Evolutionary conservation across 2,113 vertebrate genomes (phyloP).

Genomic region (Chaetorhynchus papuensis): DNA sequence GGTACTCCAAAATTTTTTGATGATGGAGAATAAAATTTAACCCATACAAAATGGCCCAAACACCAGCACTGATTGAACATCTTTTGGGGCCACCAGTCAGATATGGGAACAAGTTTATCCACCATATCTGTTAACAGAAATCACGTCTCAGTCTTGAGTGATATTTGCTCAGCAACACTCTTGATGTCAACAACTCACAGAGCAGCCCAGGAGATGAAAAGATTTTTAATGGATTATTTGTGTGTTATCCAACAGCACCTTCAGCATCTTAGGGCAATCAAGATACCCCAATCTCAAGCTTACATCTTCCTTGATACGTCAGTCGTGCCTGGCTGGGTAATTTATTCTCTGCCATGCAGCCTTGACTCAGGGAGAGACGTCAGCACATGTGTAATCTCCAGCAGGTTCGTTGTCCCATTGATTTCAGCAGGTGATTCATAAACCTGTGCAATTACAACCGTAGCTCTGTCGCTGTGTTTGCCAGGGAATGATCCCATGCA

Average conservation of each 20-base stretch:
- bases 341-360: background rate
- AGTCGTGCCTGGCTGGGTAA: background rate
- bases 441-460: background rate
- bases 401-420: background rate
- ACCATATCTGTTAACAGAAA: background rate
- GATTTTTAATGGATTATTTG: background rate
- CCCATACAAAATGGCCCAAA: background rate
- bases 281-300: background rate
- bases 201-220: background rate
- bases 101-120: background rate
- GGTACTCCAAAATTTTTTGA: background rate
- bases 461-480: background rate
- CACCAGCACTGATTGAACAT: background rate
- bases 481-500: background rate
- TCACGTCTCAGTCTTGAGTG: background rate
- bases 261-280: background rate
- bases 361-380: constrained; percentile 20
- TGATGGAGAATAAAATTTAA: background rate
- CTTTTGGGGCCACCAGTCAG: background rate
- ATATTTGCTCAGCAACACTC: background rate
- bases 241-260: background rate
- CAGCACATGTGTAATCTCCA: background rate
- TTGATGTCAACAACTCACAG: background rate
- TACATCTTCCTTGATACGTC: background rate
- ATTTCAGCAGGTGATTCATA: constrained; percentile 9